Base-by-base conservation (phyloP, 2,888 invertebrate species). In the Pantelozetes paolii region DNA sequence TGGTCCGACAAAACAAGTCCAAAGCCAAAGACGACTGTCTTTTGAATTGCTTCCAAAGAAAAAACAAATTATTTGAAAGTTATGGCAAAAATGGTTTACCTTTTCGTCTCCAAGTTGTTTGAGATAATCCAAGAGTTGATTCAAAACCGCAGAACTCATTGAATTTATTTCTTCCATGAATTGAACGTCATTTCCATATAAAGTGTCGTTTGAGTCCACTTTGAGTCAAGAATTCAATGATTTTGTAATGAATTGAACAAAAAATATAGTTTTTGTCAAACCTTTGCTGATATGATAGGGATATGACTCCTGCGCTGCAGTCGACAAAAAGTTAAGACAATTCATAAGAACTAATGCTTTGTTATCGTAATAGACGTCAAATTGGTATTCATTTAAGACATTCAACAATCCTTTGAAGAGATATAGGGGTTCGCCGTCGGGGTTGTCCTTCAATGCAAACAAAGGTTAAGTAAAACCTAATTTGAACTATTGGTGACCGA, bases 121-220 rank as follows among this genome's bases (percentile, higher is more conserved):
- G 30, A 92, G 82, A 76, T 88, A 86, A 1, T 85, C 83, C 6
- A 93, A 82, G 76, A 94, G 84, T 82, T 92, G 90, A 78, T 90
- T 89, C 48, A 94, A 85, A 72, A 94, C 85, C 77, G 89, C 87
- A 0, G 88, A 86, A 77, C 89, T 89, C 81, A 92, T 88, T 80
- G 87, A 88, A 79, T 91, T 89, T 1, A 95, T 85, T 82, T 92
- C 91, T 2, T 85, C 84, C 71, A 94, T 84, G 81, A 93, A 96
- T 82, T 93, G 92, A 18, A 88, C 86, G 83, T 95, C 94, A 15
- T 89, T 88, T 9, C 95, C 95, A 81, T 96, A 97, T 54, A 97
- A 84, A 74, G 89, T 87, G 82, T 97, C 95, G 81, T 97, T 97
- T 2, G 95, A 94, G 80, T 95, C 89, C 76, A 96, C 93, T 87